Evolutionary conservation across 2,113 vertebrate genomes (phyloP).

Genomic region (Dromaius novaehollandiae): DNA sequence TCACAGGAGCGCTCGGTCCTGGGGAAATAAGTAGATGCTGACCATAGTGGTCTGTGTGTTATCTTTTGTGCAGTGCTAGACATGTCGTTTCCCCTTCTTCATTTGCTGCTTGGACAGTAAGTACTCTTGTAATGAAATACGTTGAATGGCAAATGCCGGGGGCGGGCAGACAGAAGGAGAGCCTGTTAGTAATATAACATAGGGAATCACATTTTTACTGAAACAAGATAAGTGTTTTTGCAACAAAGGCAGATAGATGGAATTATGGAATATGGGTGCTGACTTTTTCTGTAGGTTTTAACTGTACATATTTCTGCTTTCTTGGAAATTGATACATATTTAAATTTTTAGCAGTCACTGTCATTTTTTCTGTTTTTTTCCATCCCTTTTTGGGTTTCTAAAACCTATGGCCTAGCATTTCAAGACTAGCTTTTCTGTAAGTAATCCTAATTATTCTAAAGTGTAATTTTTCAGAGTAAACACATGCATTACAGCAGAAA

Average conservation of each 20-base stretch:
- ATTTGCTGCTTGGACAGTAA: constrained; percentile 30
- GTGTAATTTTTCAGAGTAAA: neutral
- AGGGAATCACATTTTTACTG: constrained; percentile 14
- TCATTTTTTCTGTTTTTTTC: neutral
- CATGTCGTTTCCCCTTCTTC: neutral
- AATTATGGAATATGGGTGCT: neutral
- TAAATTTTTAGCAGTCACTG: neutral
- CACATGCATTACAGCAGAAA: neutral
- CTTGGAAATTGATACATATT: neutral
- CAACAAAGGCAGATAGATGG: neutral
- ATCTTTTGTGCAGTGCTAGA: constrained; percentile 26
- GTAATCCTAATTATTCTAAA: neutral
- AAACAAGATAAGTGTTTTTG: constrained; percentile 46
- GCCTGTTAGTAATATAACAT: neutral
- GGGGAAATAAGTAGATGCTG: neutral
- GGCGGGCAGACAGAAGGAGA: neutral
- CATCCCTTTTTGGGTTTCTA: neutral
- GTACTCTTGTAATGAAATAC: neutral
- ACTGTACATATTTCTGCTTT: neutral
- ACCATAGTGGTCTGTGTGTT: neutral
- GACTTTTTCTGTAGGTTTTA: neutral
- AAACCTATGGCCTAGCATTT: neutral
- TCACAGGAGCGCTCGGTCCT: constrained; percentile 6
- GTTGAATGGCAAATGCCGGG: neutral
- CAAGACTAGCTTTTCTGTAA: neutral